phyloP scores from a whole-genome alignment of 2,113 vertebrate genomes.

The Hirundichthys speculiger region DNA sequence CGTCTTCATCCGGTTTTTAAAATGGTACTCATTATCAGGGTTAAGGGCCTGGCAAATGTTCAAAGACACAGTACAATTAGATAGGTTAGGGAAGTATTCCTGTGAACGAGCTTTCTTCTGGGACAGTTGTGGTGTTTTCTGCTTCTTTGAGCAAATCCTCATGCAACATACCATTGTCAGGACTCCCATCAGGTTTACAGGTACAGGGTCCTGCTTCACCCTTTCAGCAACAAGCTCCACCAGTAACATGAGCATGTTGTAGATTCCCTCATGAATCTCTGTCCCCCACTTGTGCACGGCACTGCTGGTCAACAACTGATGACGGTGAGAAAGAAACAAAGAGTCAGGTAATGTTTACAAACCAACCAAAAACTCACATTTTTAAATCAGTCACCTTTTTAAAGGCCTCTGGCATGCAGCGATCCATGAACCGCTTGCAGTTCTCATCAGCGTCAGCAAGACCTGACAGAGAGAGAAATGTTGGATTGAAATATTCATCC shows the following conservation, averaged over 20 bases:
- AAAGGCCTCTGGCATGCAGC: slow-evolving; percentile 99
- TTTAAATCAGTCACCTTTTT: slow-evolving; percentile 87
- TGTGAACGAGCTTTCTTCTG: too few species aligned
- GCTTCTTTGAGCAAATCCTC: background rate
- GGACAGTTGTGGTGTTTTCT: too few species aligned
- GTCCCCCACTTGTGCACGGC: slow-evolving; percentile 99
- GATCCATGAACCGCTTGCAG: slow-evolving; percentile 96
- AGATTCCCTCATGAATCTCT: slow-evolving; percentile 99
- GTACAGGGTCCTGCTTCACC: slow-evolving; percentile 95
- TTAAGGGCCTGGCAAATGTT: slow-evolving; percentile 89
- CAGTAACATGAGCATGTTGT: slow-evolving; percentile 98
- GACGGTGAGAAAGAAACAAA: background rate
- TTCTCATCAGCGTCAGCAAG: slow-evolving; percentile 98
- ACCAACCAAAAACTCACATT: background rate
- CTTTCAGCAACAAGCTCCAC: slow-evolving; percentile 96
- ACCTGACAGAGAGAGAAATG: slow-evolving; percentile 78
- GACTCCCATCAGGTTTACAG: slow-evolving; percentile 90
- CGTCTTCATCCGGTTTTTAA: slow-evolving; percentile 98
- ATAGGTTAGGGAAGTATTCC: background rate
- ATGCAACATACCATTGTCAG: slow-evolving; percentile 89
- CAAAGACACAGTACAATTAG: background rate
- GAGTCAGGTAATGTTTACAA: background rate
- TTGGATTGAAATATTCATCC: slow-evolving; percentile 9
- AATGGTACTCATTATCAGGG: slow-evolving; percentile 98
- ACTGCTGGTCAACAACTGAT: slow-evolving; percentile 93